phyloP scores from a whole-genome alignment of 2,113 vertebrate genomes.

The Cyprinodon tularosa region DNA sequence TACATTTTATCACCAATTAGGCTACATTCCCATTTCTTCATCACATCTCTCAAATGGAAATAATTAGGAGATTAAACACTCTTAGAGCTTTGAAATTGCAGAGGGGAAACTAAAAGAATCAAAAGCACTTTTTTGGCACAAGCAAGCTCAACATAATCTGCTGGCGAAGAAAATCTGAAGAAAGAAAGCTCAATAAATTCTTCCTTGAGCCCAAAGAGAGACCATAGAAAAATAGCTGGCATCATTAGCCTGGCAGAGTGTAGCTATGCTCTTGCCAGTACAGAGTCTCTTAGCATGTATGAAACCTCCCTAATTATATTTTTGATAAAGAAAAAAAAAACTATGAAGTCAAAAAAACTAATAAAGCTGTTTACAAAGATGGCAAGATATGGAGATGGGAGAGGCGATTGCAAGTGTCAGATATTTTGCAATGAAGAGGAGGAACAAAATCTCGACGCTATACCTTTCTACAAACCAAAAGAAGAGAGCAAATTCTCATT shows the following conservation, averaged over 20 bases:
- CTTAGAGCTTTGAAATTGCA: background rate
- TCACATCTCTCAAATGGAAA: background rate
- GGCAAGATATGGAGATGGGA: constrained; percentile 25
- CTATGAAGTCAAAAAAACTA: constrained; percentile 28
- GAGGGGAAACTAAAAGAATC: constrained; percentile 17
- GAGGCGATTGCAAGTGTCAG: background rate
- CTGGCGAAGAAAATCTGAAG: constrained; percentile 24
- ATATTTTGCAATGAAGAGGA: constrained; percentile 14
- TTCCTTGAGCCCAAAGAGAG: constrained; percentile 34
- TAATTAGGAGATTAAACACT: background rate
- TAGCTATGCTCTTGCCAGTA: constrained; percentile 26
- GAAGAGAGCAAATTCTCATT: background rate
- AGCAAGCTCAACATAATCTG: constrained; percentile 23
- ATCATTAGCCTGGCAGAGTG: constrained; percentile 23
- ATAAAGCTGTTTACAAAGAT: constrained; percentile 25
- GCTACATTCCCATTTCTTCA: background rate
- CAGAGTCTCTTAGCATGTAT: constrained; percentile 23
- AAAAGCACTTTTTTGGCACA: constrained; percentile 2
- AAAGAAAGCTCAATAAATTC: constrained; percentile 30
- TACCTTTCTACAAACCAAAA: background rate
- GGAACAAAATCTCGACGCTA: constrained; percentile 25
- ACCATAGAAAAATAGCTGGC: constrained; percentile 49
- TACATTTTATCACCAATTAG: background rate
- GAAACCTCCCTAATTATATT: constrained; percentile 47
- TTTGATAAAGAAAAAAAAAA: constrained; percentile 34